These are phyloP conservation scores for Mycetomoellerius zeteki DNA, from an alignment of 1,140 invertebrate species.

Conservation along the genomic window DNA sequence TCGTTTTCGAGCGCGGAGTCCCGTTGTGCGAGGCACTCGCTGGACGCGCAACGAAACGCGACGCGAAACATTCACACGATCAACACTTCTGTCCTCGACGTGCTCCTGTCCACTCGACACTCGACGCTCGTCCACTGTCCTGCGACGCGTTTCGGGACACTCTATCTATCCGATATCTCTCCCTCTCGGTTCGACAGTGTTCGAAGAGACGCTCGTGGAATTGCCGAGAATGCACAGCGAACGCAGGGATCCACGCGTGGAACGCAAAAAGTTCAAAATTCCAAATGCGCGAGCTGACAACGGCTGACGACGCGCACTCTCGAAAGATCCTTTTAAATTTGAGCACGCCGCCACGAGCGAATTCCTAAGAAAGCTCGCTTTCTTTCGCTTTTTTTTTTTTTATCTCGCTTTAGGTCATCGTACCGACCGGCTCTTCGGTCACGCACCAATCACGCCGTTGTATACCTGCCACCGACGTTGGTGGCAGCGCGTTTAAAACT, in stretches of 20 bases:
- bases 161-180: no score
- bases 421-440: conserved; percentile 19
- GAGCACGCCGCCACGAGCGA: background rate
- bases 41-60: background rate
- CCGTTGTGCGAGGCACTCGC: conserved; percentile 33
- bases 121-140: no score
- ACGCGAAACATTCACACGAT: background rate
- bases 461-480: conserved; percentile 21
- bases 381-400: no score
- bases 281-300: background rate
- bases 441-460: conserved; percentile 2
- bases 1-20: conserved; percentile 17
- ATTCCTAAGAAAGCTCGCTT: background rate
- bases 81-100: background rate
- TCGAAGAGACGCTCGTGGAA: background rate
- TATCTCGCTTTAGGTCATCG: conserved; percentile 67
- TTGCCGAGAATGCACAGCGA: no score
- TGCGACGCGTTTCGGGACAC: no score
- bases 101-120: background rate
- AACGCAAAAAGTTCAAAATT: conserved; percentile 55
- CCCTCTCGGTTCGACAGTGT: background rate
- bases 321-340: background rate
- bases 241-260: background rate
- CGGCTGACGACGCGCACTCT: conserved; percentile 3
- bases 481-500: conserved; percentile 48